These are phyloP conservation scores for Gonatopus flavifemur DNA, from an alignment of 1,140 invertebrate genomes.

Conservation along the genomic window DNA sequence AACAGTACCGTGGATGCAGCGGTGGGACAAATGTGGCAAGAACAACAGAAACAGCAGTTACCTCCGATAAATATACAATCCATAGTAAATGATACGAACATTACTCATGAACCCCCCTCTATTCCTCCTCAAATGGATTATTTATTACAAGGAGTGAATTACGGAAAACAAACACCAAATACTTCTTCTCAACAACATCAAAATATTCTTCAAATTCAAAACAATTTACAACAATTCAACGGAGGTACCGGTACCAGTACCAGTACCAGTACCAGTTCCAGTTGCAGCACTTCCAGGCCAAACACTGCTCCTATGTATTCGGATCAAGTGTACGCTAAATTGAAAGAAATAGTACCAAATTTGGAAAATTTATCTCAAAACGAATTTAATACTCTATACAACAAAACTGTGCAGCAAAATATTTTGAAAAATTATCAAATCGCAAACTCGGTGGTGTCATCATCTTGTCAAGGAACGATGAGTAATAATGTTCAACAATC, in stretches of 20 bases:
- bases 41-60: constrained; percentile 22
- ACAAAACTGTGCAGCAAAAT: constrained; percentile 55
- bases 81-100: background rate
- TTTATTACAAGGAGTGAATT: no score
- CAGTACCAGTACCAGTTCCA: constrained; percentile 13
- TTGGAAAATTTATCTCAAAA: constrained; percentile 52
- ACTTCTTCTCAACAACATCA: constrained; percentile 14
- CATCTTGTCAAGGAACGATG: constrained; percentile 15
- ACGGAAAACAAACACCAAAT: constrained; percentile 16
- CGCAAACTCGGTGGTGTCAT: constrained; percentile 16
- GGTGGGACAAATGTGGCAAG: constrained; percentile 50
- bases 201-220: constrained; percentile 34
- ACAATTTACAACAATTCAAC: constrained; percentile 30
- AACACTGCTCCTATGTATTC: constrained; percentile 29
- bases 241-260: constrained; percentile 24
- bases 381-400: constrained; percentile 56
- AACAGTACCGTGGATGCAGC: constrained; percentile 41
- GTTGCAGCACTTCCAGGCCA: constrained; percentile 8
- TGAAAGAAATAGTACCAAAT: constrained; percentile 53
- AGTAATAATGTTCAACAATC: constrained; percentile 25
- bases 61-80: background rate
- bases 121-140: no score
- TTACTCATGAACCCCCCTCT: no score
- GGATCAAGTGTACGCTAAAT: constrained; percentile 51
- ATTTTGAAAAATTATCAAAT: constrained; percentile 50